phyloP scores from a whole-genome alignment of 2,797 vertebrate species.

The Danio albolineatus region DNA sequence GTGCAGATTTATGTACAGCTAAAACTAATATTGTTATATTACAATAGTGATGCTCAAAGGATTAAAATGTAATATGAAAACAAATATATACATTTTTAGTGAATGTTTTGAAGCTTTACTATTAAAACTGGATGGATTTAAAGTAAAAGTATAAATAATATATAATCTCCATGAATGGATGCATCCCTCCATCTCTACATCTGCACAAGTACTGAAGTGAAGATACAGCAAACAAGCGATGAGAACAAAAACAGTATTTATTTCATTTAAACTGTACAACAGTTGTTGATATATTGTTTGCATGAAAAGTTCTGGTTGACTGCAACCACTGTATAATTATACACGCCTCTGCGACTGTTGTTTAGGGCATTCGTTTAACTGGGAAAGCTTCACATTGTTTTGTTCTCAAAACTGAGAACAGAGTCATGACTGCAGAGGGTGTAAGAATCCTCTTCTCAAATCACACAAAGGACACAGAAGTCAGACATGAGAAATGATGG shows the following conservation, averaged over 20 bases:
- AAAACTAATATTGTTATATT: too few relatives aligned
- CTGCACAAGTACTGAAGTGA: too few relatives aligned
- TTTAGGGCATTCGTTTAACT: conserved; percentile 6
- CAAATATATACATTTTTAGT: too few relatives aligned
- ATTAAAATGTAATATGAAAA: too few relatives aligned
- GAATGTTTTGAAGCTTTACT: too few relatives aligned
- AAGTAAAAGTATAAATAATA: too few relatives aligned
- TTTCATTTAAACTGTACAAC: conserved; percentile 66
- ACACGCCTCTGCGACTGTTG: background rate
- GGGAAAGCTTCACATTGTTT: conserved; percentile 44
- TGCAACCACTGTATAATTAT: conserved; percentile 48
- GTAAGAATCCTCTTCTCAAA: conserved; percentile 1
- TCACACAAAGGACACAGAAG: conserved; percentile 28
- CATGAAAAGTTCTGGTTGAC: conserved; percentile 56
- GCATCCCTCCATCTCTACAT: too few relatives aligned
- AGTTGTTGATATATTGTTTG: conserved; percentile 59
- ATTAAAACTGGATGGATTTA: too few relatives aligned
- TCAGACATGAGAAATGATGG: conserved; percentile 17
- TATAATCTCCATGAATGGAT: too few relatives aligned
- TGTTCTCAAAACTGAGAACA: conserved; percentile 16
- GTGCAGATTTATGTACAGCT: too few relatives aligned
- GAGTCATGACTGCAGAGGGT: background rate
- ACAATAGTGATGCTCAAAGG: too few relatives aligned
- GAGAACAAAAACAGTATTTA: conserved; percentile 64
- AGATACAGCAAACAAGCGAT: background rate